Evolutionary conservation across 2,888 invertebrate species (phyloP).

Genomic region (Drosophila fulvimacula): DNA sequence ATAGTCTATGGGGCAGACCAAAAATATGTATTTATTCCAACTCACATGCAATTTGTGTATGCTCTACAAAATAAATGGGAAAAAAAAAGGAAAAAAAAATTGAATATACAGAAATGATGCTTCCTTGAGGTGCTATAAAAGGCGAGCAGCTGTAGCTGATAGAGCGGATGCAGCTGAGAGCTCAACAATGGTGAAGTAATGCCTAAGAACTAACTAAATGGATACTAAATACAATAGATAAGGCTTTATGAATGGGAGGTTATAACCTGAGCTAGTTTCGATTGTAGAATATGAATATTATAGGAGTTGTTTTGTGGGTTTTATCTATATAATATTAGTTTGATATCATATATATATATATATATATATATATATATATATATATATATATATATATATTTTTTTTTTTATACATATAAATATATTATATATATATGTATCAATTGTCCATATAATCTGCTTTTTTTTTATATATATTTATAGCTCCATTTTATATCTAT

Average conservation of each 20-base stretch:
- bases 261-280: not conserved
- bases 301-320: not conserved
- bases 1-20: slow-evolving; percentile 54
- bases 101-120: slow-evolving; percentile 2
- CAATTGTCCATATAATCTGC: too few relatives aligned
- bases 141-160: slow-evolving; percentile 34
- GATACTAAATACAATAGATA: not conserved
- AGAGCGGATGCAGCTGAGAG: slow-evolving; percentile 63
- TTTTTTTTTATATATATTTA: too few relatives aligned
- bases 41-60: slow-evolving; percentile 45
- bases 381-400: too few relatives aligned
- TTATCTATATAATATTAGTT: too few relatives aligned
- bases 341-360: too few relatives aligned
- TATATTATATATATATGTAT: too few relatives aligned
- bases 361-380: too few relatives aligned
- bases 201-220: not conserved
- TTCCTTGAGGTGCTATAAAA: slow-evolving; percentile 57
- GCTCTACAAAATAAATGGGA: slow-evolving; percentile 8
- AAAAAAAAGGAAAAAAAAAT: too few relatives aligned
- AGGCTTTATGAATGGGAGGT: too few relatives aligned
- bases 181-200: slow-evolving; percentile 18
- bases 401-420: too few relatives aligned
- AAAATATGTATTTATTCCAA: slow-evolving; percentile 65
- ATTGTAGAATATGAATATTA: too few relatives aligned
- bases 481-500: too few relatives aligned